Evolutionary conservation across 1,140 invertebrate genomes (phyloP).

Genomic region (Rhyacophila brunnea): DNA sequence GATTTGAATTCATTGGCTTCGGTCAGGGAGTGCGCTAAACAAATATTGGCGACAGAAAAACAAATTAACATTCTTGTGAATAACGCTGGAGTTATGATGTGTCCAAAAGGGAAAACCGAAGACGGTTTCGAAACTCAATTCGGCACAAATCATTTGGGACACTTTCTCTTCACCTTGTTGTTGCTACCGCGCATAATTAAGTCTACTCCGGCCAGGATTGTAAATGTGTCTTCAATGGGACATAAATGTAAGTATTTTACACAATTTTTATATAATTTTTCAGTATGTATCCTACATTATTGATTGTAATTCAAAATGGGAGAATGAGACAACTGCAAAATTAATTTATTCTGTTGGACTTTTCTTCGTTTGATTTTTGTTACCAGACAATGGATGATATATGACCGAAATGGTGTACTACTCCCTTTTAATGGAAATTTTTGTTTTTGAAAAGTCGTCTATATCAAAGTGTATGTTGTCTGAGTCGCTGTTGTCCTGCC

Average conservation of each 20-base stretch:
- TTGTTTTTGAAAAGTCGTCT: no score
- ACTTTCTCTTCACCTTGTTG: constrained; percentile 79
- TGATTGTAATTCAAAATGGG: no score
- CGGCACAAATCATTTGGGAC: constrained; percentile 77
- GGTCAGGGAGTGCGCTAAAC: not conserved
- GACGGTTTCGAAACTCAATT: constrained; percentile 85
- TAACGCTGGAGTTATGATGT: constrained; percentile 78
- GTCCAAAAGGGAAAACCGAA: constrained; percentile 62
- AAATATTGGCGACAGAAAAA: constrained; percentile 57
- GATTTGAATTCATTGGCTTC: constrained; percentile 66
- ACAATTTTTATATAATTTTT: not conserved
- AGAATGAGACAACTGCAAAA: no score
- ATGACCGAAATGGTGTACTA: no score
- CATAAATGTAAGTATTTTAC: constrained; percentile 43
- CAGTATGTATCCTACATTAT: no score
- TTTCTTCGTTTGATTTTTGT: no score
- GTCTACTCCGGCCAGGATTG: constrained; percentile 58
- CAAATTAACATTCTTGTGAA: constrained; percentile 74
- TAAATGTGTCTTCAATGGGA: constrained; percentile 54
- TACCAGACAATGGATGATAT: no score
- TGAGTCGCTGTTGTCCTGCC: no score
- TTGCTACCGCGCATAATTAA: constrained; percentile 68
- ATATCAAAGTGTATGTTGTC: no score
- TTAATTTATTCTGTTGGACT: no score
- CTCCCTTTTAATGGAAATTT: no score